These are phyloP conservation scores for Malacoraja senta DNA, from an alignment of 2,797 vertebrate genomes.

Conservation along the genomic window DNA sequence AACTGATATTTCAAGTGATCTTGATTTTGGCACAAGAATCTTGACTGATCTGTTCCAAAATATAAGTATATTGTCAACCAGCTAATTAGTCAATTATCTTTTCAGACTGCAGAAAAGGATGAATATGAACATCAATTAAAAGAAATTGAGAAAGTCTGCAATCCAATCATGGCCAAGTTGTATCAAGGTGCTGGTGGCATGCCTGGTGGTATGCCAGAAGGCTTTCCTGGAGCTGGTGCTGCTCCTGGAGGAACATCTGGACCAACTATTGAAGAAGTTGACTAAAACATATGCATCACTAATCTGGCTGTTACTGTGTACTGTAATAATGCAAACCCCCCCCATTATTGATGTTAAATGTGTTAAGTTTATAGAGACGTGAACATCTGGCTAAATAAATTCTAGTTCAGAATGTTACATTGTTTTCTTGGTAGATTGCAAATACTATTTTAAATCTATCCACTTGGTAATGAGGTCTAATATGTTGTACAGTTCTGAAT, in stretches of 20 bases:
- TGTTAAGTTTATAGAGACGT: conserved; percentile 19
- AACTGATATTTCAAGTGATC: no score
- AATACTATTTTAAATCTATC: background rate
- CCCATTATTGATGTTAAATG: background rate
- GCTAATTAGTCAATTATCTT: background rate
- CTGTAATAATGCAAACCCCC: background rate
- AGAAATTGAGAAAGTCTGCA: conserved; percentile 72
- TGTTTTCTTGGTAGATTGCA: background rate
- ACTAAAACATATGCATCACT: conserved; percentile 50
- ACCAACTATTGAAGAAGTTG: conserved; percentile 72
- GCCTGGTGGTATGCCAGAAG: conserved; percentile 55
- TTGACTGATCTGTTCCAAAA: background rate
- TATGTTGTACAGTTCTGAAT: no score
- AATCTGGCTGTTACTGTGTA: background rate
- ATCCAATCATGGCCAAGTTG: conserved; percentile 71
- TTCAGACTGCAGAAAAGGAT: conserved; percentile 67
- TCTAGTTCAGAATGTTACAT: background rate
- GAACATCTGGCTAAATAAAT: conserved; percentile 29
- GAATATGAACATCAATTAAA: conserved; percentile 73
- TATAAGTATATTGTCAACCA: background rate
- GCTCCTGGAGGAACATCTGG: conserved; percentile 64
- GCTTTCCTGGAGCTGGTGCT: conserved; percentile 64
- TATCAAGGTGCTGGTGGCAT: conserved; percentile 71
- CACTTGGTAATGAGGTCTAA: background rate
- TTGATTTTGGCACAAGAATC: background rate